Evolutionary conservation across 2,797 vertebrate genomes (phyloP).

Genomic region (Cynopterus sphinx): DNA sequence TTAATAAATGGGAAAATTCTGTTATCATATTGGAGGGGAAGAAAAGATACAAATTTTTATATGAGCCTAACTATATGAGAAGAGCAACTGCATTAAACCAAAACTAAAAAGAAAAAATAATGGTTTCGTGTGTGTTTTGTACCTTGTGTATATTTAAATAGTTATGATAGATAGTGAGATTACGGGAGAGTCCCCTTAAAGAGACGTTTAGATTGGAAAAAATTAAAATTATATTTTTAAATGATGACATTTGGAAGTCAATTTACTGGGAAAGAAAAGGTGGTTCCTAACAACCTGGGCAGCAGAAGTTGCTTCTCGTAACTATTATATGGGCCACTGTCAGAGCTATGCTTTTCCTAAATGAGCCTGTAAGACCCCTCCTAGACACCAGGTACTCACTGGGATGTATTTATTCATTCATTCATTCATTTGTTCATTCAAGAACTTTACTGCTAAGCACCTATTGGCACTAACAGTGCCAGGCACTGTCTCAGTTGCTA

Average conservation of each 20-base stretch:
- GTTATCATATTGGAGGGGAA: not conserved
- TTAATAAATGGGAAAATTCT: not conserved
- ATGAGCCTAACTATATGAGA: not conserved
- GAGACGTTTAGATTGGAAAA: not conserved
- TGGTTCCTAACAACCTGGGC: not conserved
- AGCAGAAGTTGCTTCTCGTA: not conserved
- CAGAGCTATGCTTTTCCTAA: not conserved
- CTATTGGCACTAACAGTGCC: not conserved
- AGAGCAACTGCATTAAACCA: not conserved
- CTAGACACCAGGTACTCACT: not conserved
- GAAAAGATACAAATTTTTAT: not conserved
- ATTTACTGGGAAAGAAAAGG: not conserved
- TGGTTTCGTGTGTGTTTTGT: not conserved
- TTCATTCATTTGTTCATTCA: not conserved
- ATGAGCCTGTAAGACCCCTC: not conserved
- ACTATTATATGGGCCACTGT: not conserved
- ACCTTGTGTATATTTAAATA: not conserved
- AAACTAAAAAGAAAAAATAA: not conserved
- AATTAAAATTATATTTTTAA: conserved; percentile 29
- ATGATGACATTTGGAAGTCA: not conserved
- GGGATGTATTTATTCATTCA: not conserved
- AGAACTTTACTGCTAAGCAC: not conserved
- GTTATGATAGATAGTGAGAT: not conserved
- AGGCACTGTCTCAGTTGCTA: not conserved
- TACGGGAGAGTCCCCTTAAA: not conserved